Evolutionary conservation across 1,140 invertebrate genomes (phyloP), one percentile per base, ranked within the genome.

Genomic region (Zeugodacus cucurbitae): DNA sequence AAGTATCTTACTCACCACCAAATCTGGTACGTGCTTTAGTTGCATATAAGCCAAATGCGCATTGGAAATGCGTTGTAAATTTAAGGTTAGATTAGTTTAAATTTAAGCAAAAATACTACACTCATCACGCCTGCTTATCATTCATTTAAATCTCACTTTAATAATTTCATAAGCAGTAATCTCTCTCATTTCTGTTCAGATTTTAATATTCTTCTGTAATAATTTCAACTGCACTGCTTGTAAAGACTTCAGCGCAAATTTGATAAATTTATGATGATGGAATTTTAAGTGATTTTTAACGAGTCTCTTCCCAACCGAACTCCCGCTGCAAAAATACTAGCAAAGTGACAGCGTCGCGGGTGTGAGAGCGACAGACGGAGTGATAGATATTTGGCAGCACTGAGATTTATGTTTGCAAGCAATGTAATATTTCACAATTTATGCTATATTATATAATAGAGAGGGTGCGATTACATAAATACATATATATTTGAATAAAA

Each of bases 261-360:
- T 92, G 92, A 92, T 91, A 92, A 92, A 92, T 92, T 92, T 92
- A 92, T 92, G 92, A 92, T 92, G 92, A 92, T 92, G 92, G 91
- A 92, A 92, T 91, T 92, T 92, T 92, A 92, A 92, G 92, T 92
- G 92, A 92, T 91, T 92, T 92, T 92, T 92, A 92, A 92, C 91
- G 92, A 92, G 92, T 89, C 87, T 90, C 37, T 82, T 70, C 20
- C 5, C 57, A 57, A 59, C 48, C 32, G 37, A 37, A 86, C 54
- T 10, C 85, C 17, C 54, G 11, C 44, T 34, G 67, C 67, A 41
- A 74, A 32, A 74, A 74, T 34, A 34, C 34, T 17, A 17, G 17
- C 34, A 41, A n/a, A 32, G 59, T 17, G 59, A 62, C 22, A 62
- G 59, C 22, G 48, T 17, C 14, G 14, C 14, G 10, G 20, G 29